Evolutionary conservation across 2,797 vertebrate species (phyloP).

Genomic region (Carapus acus): DNA sequence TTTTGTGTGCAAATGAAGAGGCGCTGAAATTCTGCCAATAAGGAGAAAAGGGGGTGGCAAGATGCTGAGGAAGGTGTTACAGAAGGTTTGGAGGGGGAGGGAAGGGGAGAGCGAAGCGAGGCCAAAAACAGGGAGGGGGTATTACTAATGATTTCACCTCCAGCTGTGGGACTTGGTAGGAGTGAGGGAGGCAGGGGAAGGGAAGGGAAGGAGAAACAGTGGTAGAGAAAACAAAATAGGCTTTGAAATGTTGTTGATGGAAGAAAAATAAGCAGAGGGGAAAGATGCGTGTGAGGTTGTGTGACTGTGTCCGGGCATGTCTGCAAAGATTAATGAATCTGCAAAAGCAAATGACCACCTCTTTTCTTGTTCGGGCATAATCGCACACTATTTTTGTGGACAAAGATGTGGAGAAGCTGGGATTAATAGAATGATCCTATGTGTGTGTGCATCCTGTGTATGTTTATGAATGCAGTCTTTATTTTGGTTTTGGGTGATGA

Average conservation of each 20-base stretch:
- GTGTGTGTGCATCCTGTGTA: slow-evolving; percentile 20
- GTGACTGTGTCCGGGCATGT: slow-evolving; percentile 44
- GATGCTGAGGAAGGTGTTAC: slow-evolving; percentile 59
- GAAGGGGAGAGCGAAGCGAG: slow-evolving; percentile 30
- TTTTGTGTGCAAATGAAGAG: neutral
- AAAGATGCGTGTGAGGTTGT: slow-evolving; percentile 29
- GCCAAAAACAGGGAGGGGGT: slow-evolving; percentile 58
- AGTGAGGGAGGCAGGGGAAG: slow-evolving; percentile 50
- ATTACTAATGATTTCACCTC: slow-evolving; percentile 72
- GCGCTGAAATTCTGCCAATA: slow-evolving; percentile 18
- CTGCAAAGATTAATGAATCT: slow-evolving; percentile 59
- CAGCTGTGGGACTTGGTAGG: slow-evolving; percentile 69
- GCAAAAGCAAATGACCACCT: slow-evolving; percentile 49
- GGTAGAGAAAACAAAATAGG: slow-evolving; percentile 62
- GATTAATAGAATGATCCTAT: slow-evolving; percentile 20
- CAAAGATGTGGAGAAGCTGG: slow-evolving; percentile 13
- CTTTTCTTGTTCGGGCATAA: slow-evolving; percentile 33
- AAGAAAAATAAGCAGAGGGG: slow-evolving; percentile 51
- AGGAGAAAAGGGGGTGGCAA: slow-evolving; percentile 33
- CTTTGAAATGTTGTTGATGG: slow-evolving; percentile 67
- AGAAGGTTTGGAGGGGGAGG: slow-evolving; percentile 51
- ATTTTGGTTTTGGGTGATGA: slow-evolving; percentile 55
- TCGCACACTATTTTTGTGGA: slow-evolving; percentile 13
- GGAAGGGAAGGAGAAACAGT: slow-evolving; percentile 63
- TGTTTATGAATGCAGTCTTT: slow-evolving; percentile 30